Base-by-base conservation (phyloP, 1,140 invertebrate genomes). In the Tribolium castaneum region DNA sequence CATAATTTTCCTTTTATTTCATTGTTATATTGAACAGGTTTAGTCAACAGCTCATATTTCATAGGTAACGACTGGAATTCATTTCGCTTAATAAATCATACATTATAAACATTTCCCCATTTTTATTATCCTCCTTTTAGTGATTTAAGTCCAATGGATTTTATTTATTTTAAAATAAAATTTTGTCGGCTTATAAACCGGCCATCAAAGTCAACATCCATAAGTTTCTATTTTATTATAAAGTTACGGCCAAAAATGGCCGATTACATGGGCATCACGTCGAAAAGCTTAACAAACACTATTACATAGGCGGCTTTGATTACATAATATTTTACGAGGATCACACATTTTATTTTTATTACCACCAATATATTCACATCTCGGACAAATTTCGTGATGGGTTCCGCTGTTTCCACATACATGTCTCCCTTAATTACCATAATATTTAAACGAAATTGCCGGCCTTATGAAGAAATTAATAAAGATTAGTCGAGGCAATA, bases 321-420 rank as follows among this genome's bases (percentile, higher is more conserved):
- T 66, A 66, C 59, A 66, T 66, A 66, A 66, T 66, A 66, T 66
- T 66, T 66, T 66, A 66, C 34, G 59, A 66, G 25, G 25, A 66
- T 66, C 59, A 66, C 59, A 66, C 59, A 66, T 66, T 66, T 66
- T 35, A 34, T 66, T 66, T 66, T 66, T 66, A 66, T 35, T 25
- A 66, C 59, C 35, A 14, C 34, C 59, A 66, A 66, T 66, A 66
- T 66, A 66, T 66, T 66, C 59, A 34, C 59, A 66, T 66, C 59
- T 35, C 30, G 59, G 13, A 34, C 59, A 66, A 66, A 66, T 66
- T 66, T 66, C 59, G 25, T 66, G 54, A 59, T 59, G 54, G 54
- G 19, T 59, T 59, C 19, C 22, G 54, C 13, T 62, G 56, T 62
- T 62, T 35, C 56, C 7, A 22, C 54, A 59, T 59, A 59, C 12